Percentiles rank a stretch among this genome's conserved stretches.
Evolutionary conservation across 2,797 vertebrate species (phyloP).

Genomic region (Perodicticus potto): DNA sequence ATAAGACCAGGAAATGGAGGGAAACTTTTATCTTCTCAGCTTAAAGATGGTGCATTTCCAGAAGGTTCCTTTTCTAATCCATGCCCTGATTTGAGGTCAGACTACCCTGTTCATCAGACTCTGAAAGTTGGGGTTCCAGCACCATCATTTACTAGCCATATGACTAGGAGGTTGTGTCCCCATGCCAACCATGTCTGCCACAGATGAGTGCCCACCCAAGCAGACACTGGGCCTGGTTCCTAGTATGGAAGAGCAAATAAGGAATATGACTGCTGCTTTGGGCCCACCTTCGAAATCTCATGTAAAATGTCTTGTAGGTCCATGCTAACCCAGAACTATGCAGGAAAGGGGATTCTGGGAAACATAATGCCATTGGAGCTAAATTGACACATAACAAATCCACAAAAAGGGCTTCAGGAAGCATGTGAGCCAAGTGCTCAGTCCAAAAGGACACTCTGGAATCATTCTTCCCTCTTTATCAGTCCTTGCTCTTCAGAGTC

Average conservation of each 20-base stretch:
- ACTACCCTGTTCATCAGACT: background rate
- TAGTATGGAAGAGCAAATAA: background rate
- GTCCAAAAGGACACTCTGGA: background rate
- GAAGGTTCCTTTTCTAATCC: too few species aligned
- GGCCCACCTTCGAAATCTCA: background rate
- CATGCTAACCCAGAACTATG: background rate
- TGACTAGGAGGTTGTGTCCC: background rate
- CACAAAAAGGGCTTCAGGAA: background rate
- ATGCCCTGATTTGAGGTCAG: background rate
- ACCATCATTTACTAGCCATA: too few species aligned
- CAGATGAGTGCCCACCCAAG: fast-evolving
- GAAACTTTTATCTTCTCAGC: background rate
- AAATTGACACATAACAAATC: background rate
- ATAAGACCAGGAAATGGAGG: background rate
- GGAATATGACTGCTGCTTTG: background rate
- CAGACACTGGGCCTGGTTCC: background rate
- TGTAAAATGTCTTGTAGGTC: background rate
- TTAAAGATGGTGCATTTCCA: background rate
- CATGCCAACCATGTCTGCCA: background rate
- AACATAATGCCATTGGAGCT: background rate
- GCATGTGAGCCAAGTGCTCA: background rate
- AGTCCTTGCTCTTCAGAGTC: background rate
- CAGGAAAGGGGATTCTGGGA: background rate
- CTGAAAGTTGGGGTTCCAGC: background rate
- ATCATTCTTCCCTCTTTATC: background rate